Evolutionary conservation across 2,888 invertebrate species (phyloP).

Genomic region (Blera fallax): DNA sequence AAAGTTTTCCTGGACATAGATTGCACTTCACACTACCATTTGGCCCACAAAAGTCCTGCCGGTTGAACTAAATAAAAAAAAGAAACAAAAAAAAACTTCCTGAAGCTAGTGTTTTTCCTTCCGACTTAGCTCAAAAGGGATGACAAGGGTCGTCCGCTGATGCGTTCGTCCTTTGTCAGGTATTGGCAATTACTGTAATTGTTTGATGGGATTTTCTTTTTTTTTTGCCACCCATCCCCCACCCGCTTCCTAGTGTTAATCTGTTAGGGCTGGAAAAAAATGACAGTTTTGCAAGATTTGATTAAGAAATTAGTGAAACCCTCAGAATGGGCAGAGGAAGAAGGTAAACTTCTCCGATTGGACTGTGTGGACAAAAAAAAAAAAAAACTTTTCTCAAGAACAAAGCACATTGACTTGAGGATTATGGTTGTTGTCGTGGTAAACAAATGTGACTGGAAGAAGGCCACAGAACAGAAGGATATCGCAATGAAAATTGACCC

Average conservation of each 20-base stretch:
- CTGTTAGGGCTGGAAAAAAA: slow-evolving; percentile 20
- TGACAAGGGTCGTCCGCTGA: not conserved
- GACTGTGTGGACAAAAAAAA: not conserved
- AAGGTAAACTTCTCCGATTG: not conserved
- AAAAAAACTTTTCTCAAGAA: not conserved
- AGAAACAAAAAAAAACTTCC: not conserved
- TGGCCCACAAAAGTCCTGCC: no score
- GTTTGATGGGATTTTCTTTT: slow-evolving; percentile 46
- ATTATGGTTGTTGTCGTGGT: slow-evolving; percentile 10
- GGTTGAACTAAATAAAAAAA: slow-evolving; percentile 14
- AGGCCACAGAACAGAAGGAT: not conserved
- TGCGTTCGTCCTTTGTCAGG: slow-evolving; percentile 37
- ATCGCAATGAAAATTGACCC: slow-evolving; percentile 31
- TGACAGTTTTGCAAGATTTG: slow-evolving; percentile 47
- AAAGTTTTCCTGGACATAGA: slow-evolving; percentile 23
- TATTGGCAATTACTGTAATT: slow-evolving; percentile 65
- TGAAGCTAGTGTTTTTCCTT: not conserved
- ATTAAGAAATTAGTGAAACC: slow-evolving; percentile 53
- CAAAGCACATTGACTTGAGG: slow-evolving; percentile 2
- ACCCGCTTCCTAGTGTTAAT: no score
- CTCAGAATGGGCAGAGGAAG: not conserved
- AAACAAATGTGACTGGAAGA: not conserved
- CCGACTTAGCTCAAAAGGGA: not conserved
- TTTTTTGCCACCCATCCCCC: not conserved
- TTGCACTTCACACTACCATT: not conserved